These are phyloP conservation scores for Tipula lateralis DNA, from an alignment of 2,888 invertebrate species.

Conservation along the genomic window DNA sequence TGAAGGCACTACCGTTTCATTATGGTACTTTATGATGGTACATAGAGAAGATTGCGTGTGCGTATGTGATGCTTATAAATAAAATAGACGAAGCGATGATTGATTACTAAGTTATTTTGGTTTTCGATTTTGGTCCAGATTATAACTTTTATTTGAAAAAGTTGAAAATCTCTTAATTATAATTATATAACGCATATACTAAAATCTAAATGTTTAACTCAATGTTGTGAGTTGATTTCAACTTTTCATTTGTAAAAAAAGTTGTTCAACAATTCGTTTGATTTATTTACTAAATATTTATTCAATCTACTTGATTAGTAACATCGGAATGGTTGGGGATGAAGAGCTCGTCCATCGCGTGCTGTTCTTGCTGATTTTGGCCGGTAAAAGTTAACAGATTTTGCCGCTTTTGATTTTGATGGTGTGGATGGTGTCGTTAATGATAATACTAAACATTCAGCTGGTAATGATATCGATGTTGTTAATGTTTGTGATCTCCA, in stretches of 20 bases:
- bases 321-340: slow-evolving; percentile 47
- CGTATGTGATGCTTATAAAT: background rate
- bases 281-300: too few species aligned
- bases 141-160: background rate
- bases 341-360: slow-evolving; percentile 43
- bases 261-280: background rate
- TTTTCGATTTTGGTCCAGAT: slow-evolving; percentile 3
- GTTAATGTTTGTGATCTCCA: slow-evolving; percentile 46
- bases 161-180: background rate
- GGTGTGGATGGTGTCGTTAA: slow-evolving; percentile 47
- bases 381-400: slow-evolving; percentile 37
- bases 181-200: background rate
- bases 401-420: background rate
- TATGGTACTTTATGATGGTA: background rate
- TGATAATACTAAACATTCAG: slow-evolving; percentile 49
- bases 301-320: slow-evolving; percentile 40
- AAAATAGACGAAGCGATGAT: background rate
- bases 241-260: background rate
- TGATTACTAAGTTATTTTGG: background rate
- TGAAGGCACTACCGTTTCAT: background rate
- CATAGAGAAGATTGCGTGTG: background rate
- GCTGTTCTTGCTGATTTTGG: slow-evolving; percentile 40
- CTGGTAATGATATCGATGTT: slow-evolving; percentile 49
- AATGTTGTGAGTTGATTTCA: background rate
- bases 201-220: background rate